Evolutionary conservation across 2,113 vertebrate species (phyloP), one percentile per base, ranked within the genome.

Genomic region (Anser cygnoides): DNA sequence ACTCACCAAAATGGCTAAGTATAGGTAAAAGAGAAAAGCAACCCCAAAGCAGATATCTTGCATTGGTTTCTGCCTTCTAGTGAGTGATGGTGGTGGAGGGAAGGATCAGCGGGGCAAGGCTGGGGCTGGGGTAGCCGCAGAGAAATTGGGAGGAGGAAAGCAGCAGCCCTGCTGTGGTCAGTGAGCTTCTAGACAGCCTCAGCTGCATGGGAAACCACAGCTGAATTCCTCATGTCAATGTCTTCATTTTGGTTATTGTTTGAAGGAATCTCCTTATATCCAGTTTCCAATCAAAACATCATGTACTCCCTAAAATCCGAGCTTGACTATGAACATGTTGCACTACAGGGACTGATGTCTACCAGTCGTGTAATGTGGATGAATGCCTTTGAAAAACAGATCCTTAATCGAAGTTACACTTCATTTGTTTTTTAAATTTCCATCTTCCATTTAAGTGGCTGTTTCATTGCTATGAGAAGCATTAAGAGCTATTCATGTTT

Each of bases 231-330:
- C 62, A 55, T 79, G 58, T 94, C 85, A 82, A 17, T 92, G 77
- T 94, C 83, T 91, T 95, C 82, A 73, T 91, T 93, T 96, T 96
- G 62, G 74, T 89, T 91, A 91, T 96, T 89, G 70, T 96, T 95
- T 94, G 84, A 96, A 92, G 66, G 86, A 70, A 22, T 91, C 50
- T 92, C 52, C 46, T 65, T 89, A 65, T 82, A 89, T 75, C 66
- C 66, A 37, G 66, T 96, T 94, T 93, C 95, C 96, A 95, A 84
- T 94, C 84, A 94, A 96, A 97, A 91, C 90, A 93, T 92, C 22
- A 49, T 82, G 71, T 91, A 79, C 6, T 84, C 73, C 26, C 76
- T 96, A 87, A 89, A 95, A 89, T 85, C 58, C 46, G 54, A 94
- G 44, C 89, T 85, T 3, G 3, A 84, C 68, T 93, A 39, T 33